Evolutionary conservation across 2,888 invertebrate species (phyloP).

Genomic region (Corbicula japonica): DNA sequence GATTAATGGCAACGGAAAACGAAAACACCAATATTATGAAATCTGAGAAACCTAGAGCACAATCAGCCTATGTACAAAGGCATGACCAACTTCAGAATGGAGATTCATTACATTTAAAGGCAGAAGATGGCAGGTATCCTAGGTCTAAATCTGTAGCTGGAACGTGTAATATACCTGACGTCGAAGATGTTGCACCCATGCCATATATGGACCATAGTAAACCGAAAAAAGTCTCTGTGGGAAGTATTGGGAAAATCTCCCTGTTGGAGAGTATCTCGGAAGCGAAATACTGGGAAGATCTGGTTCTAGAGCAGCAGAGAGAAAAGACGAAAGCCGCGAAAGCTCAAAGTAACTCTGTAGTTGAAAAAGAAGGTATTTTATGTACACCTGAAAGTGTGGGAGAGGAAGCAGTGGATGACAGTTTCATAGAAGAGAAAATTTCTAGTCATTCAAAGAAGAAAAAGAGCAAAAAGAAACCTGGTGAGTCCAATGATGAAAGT

Average conservation of each 20-base stretch:
- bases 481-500: constrained; percentile 20
- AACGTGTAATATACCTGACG: constrained; percentile 8
- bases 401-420: constrained; percentile 14
- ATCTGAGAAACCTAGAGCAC: constrained; percentile 35
- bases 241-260: constrained; percentile 77
- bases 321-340: constrained; percentile 22
- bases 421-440: constrained; percentile 10
- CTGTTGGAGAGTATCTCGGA: constrained; percentile 77
- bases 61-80: constrained; percentile 50
- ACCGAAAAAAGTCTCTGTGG: constrained; percentile 74
- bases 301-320: constrained; percentile 46
- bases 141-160: constrained; percentile 45
- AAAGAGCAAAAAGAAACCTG: constrained; percentile 8
- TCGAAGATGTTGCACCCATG: constrained; percentile 64
- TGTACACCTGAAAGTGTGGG: not conserved
- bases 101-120: constrained; percentile 18
- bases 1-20: constrained; percentile 26
- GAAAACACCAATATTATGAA: not conserved
- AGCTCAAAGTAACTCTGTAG: not conserved
- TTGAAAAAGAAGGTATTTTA: constrained; percentile 5
- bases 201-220: constrained; percentile 77
- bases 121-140: constrained; percentile 26
- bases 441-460: constrained; percentile 34
- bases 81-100: constrained; percentile 24
- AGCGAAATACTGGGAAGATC: constrained; percentile 74